phyloP scores from a whole-genome alignment of 2,888 invertebrate genomes.

The Darwinula stevensoni region DNA sequence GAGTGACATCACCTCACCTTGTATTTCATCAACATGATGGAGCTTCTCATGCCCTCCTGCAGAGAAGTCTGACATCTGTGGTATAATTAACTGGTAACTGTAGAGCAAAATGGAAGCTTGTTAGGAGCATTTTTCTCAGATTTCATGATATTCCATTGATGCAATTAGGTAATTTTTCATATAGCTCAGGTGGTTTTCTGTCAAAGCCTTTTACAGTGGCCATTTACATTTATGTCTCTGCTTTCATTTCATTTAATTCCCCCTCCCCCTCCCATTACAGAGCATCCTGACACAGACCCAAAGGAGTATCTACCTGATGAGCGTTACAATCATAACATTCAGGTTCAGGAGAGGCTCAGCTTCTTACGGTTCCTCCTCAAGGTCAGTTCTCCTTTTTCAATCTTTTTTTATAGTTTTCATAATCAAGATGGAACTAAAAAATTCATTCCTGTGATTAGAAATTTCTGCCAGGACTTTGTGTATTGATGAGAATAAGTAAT shows the following conservation, averaged over 20 bases:
- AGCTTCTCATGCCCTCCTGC: too few species aligned
- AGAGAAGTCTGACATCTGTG: too few species aligned
- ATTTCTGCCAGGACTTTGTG: constrained; percentile 3
- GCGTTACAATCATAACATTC: constrained; percentile 63
- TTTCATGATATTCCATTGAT: background rate
- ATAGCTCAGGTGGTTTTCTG: too few species aligned
- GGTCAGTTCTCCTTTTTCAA: constrained; percentile 13
- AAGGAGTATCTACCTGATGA: constrained; percentile 28
- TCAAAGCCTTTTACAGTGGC: background rate
- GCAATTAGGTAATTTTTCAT: too few species aligned
- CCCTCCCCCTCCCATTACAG: constrained; percentile 17
- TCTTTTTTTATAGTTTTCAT: too few species aligned
- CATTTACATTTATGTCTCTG: background rate
- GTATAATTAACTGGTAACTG: too few species aligned
- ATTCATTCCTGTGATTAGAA: constrained; percentile 4
- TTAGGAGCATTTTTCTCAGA: background rate
- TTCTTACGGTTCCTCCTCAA: constrained; percentile 71
- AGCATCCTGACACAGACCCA: constrained; percentile 40
- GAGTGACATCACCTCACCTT: too few species aligned
- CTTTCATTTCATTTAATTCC: background rate
- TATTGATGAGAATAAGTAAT: background rate
- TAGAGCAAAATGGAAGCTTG: too few species aligned
- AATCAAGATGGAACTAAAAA: background rate
- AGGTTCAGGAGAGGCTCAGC: constrained; percentile 75
- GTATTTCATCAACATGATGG: too few species aligned